A percentile compares a stretch with the other conserved stretches of the same genome.
These are phyloP conservation scores for Sphaeramia orbicularis DNA, from an alignment of 2,797 vertebrate genomes.

Conservation along the genomic window DNA sequence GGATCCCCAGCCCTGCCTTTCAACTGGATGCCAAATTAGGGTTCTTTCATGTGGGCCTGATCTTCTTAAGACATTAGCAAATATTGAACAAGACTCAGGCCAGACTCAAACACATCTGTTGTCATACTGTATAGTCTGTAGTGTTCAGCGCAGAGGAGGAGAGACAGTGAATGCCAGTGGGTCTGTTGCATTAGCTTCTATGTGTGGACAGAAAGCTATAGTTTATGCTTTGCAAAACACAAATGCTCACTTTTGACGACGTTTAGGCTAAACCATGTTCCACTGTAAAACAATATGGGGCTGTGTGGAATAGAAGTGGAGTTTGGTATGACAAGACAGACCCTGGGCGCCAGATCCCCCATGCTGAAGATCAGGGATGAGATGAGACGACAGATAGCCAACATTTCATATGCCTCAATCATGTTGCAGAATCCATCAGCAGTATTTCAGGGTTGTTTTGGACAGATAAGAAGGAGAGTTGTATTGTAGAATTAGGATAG, in stretches of 20 bases:
- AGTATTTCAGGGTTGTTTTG: conserved; percentile 68
- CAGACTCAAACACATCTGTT: conserved; percentile 84
- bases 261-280: conserved; percentile 75
- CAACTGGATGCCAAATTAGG: conserved; percentile 79
- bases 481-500: conserved; percentile 68
- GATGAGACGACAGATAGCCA: conserved; percentile 60
- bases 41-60: conserved; percentile 81
- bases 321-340: conserved; percentile 54
- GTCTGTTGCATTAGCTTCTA: conserved; percentile 70
- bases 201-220: conserved; percentile 75
- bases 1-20: conserved; percentile 73
- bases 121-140: conserved; percentile 67
- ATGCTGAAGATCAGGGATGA: conserved; percentile 60
- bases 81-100: conserved; percentile 81
- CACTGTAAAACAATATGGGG: conserved; percentile 71
- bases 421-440: conserved; percentile 71
- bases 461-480: conserved; percentile 58
- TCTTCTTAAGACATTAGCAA: conserved; percentile 80
- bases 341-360: conserved; percentile 57
- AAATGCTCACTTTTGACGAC: conserved; percentile 73
- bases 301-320: conserved; percentile 56
- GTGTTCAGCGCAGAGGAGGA: conserved; percentile 46
- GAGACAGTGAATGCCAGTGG: conserved; percentile 57
- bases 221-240: conserved; percentile 80
- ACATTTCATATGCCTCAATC: conserved; percentile 75